Evolutionary conservation across 2,888 invertebrate genomes (phyloP).

Genomic region (Alviniconcha strummeri): DNA sequence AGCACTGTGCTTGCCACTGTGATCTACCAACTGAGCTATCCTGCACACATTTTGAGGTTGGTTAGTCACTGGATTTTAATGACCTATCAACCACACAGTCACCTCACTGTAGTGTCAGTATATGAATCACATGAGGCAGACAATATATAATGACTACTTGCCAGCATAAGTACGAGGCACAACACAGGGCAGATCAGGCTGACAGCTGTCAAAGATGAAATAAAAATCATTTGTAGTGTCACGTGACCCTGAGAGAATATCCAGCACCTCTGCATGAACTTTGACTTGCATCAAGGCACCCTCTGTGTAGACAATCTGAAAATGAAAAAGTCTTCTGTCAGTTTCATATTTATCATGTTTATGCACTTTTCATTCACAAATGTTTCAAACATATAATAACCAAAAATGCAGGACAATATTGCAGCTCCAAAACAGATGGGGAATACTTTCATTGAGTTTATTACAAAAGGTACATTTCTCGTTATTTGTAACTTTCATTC

Average conservation of each 20-base stretch:
- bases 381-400: too few species aligned
- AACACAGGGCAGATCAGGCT: conserved; percentile 75
- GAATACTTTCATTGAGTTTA: not conserved
- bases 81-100: too few species aligned
- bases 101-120: too few species aligned
- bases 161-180: conserved; percentile 83
- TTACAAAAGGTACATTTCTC: not conserved
- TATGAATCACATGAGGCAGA: too few species aligned
- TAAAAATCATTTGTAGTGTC: conserved; percentile 85
- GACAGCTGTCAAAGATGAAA: conserved; percentile 79
- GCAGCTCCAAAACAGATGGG: not conserved
- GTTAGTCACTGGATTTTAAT: too few species aligned
- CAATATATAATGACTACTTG: conserved; percentile 49
- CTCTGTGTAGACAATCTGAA: conserved; percentile 76
- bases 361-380: too few species aligned
- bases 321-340: not conserved
- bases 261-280: conserved; percentile 81
- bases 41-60: too few species aligned
- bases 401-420: too few species aligned
- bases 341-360: too few species aligned
- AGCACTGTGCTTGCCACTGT: too few species aligned
- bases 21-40: too few species aligned
- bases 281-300: conserved; percentile 79
- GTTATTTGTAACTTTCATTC: not conserved
- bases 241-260: conserved; percentile 77